phyloP scores from a whole-genome alignment of 1,140 invertebrate genomes.

The Drosophila pseudoobscura region DNA sequence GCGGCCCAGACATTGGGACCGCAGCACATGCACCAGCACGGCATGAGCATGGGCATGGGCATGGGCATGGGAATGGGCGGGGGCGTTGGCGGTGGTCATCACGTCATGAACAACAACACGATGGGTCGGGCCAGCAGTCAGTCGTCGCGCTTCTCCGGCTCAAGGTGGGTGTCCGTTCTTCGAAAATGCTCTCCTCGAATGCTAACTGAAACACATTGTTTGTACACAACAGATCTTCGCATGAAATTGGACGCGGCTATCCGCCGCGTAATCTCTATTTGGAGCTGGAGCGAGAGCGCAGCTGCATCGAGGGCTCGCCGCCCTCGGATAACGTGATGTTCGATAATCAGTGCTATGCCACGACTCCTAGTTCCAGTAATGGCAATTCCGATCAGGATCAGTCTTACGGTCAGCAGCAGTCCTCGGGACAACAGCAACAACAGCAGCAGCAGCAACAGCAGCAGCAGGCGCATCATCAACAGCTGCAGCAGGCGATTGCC shows the following conservation, averaged over 20 bases:
- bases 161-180: slow-evolving; percentile 73
- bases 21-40: slow-evolving; percentile 84
- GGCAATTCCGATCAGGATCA: slow-evolving; percentile 94
- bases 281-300: slow-evolving; percentile 90
- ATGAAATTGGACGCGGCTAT: slow-evolving; percentile 86
- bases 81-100: slow-evolving; percentile 71
- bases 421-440: slow-evolving; percentile 59
- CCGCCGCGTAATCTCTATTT: slow-evolving; percentile 88
- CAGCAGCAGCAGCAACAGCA: slow-evolving; percentile 69
- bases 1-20: slow-evolving; percentile 83
- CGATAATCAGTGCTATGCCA: slow-evolving; percentile 96
- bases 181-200: not conserved
- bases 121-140: slow-evolving; percentile 80
- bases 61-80: slow-evolving; percentile 47
- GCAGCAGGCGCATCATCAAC: slow-evolving; percentile 83
- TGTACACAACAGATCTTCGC: slow-evolving; percentile 84
- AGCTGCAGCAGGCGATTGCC: slow-evolving; percentile 62
- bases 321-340: slow-evolving; percentile 96
- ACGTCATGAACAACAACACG: slow-evolving; percentile 84
- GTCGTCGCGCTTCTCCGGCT: slow-evolving; percentile 84
- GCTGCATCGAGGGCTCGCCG: slow-evolving; percentile 90
- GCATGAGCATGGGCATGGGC: slow-evolving; percentile 54
- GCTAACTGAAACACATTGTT: slow-evolving; percentile 1
- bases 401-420: slow-evolving; percentile 86
- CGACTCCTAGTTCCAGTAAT: slow-evolving; percentile 95